phyloP scores from a whole-genome alignment of 2,888 invertebrate genomes.

The Mellilla xanthometata region DNA sequence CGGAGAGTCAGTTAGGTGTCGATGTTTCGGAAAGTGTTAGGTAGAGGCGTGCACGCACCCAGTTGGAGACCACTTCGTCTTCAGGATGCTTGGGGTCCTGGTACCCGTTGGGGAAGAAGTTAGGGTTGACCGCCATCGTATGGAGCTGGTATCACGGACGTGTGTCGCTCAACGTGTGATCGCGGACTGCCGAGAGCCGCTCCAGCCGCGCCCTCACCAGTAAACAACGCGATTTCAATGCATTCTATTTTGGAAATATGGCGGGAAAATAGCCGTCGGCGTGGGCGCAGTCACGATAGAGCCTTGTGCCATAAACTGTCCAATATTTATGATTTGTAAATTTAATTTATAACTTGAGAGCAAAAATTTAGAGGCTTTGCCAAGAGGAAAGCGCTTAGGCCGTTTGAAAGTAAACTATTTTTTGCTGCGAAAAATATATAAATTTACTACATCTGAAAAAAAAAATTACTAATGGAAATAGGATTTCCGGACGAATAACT shows the following conservation, averaged over 20 bases:
- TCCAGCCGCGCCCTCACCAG: conserved; percentile 70
- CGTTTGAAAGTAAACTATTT: too few species aligned
- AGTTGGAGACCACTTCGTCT: conserved; percentile 83
- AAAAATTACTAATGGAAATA: too few species aligned
- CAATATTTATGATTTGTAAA: conserved; percentile 41
- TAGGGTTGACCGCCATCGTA: conserved; percentile 70
- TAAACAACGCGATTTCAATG: conserved; percentile 78
- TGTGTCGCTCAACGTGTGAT: conserved; percentile 66
- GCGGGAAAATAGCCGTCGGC: conserved; percentile 65
- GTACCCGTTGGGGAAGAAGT: conserved; percentile 80
- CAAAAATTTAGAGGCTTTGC: conserved; percentile 4
- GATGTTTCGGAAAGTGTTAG: conserved; percentile 24
- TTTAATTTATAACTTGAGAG: conserved; percentile 6
- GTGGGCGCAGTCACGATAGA: conserved; percentile 62
- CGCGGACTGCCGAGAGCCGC: conserved; percentile 59
- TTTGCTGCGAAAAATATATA: too few species aligned
- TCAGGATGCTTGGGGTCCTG: conserved; percentile 80
- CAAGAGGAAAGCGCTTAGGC: background rate
- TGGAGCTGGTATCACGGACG: conserved; percentile 60
- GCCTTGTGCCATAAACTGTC: conserved; percentile 54
- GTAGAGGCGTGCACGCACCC: conserved; percentile 74
- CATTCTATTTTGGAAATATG: conserved; percentile 82
- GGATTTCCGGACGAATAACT: too few species aligned
- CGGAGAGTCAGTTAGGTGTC: background rate
- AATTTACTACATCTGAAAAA: too few species aligned